Base-by-base conservation (phyloP, 2,888 invertebrate species). In the Busseola fusca region DNA sequence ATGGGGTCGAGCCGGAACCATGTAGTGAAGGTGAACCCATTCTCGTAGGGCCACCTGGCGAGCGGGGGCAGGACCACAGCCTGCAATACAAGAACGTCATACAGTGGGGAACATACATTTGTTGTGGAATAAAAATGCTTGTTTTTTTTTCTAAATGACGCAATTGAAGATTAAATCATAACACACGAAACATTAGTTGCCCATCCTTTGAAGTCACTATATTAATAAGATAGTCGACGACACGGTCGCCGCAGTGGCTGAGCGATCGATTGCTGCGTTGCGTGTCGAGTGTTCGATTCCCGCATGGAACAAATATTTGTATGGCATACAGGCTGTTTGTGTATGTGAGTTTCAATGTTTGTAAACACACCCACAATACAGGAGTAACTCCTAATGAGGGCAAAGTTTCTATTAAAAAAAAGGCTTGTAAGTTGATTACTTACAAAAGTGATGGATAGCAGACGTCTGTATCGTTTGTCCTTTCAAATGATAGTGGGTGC, bases 1-100 rank as follows among this genome's bases (percentile, higher is more conserved):
- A 99, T 98, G 89, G 99, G 99, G 96, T 99, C 99, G 91, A 99
- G 97, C 79, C 99, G 97, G 94, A 99, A 98, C 99, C 99, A 99
- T 87, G 99, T 99, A 88, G 99, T 98, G 96, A 99, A 99, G 68
- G 99, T 99, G 97, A 99, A 99, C 74, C 99, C 99, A 95, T 97
- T 99, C 96, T 99, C 99, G 96, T 99, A 98, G 52, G 99, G 99
- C 99, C 99, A 99, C 93, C 98, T 97, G 80, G 99, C 98, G 90
- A 99, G 96, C 27, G 99, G 99, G 67, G 99, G 99, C 89, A 99
- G 96, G 60, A 99, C 98, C 89, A 99, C 97, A 76, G 99, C 99
- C 99, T 99, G 96, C 5, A 96, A 96, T 88, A 89, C 87, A 88
- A 52, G 0, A n/a, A 37, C 14, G 18, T 30, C 21, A 18, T 76